phyloP scores from a whole-genome alignment of 2,888 invertebrate genomes.

The Tryphoninae sp. region DNA sequence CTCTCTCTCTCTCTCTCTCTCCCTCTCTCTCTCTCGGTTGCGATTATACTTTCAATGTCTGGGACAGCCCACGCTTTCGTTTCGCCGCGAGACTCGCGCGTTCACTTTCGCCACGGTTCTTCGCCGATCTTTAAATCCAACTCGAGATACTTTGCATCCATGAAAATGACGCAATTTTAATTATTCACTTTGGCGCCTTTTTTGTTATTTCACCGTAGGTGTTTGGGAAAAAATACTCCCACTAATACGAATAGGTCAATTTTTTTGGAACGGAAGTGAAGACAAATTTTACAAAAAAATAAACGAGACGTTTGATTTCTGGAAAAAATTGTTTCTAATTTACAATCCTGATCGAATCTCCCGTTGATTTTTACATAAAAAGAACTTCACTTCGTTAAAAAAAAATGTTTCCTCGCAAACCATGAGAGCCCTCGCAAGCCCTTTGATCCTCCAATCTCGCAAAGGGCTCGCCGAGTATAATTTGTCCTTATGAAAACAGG shows the following conservation, averaged over 20 bases:
- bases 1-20: background rate
- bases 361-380: too few relatives aligned
- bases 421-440: background rate
- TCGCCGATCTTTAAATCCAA: background rate
- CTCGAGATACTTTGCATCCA: background rate
- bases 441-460: conserved; percentile 19
- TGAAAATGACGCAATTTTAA: background rate
- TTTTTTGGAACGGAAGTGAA: background rate
- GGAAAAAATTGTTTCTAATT: too few relatives aligned
- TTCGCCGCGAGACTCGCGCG: conserved; percentile 30
- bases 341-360: too few relatives aligned
- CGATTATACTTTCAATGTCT: conserved; percentile 59
- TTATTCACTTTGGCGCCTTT: background rate
- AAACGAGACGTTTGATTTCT: too few relatives aligned
- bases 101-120: conserved; percentile 54
- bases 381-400: background rate
- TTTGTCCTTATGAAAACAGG: conserved; percentile 33
- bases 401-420: background rate
- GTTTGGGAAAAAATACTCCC: background rate
- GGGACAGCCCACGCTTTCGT: conserved; percentile 61
- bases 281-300: too few relatives aligned
- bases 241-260: background rate
- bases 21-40: conserved; percentile 1
- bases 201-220: background rate
- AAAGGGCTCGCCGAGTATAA: conserved; percentile 27